Conservation (phyloP, 1,140 invertebrate species). For the Euwallacea similis region DNA sequence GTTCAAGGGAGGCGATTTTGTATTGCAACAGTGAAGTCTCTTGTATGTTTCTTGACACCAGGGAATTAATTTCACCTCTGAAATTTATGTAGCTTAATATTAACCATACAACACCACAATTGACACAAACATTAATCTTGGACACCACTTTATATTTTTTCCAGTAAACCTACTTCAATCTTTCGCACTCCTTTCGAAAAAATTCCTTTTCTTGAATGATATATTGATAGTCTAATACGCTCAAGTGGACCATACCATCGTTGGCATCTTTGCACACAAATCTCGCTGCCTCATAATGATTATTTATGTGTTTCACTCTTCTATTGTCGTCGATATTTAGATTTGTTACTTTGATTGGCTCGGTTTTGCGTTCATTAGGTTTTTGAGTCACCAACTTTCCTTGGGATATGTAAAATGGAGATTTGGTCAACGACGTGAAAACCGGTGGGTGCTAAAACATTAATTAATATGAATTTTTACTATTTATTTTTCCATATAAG, state of each 20-base stretch:
- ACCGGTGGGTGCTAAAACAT: conserved; percentile 82
- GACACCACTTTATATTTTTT: too few species aligned
- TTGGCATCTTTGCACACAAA: too few species aligned
- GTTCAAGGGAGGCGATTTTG: conserved; percentile 57
- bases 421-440: conserved; percentile 90
- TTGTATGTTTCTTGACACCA: conserved; percentile 55
- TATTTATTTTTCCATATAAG: too few species aligned
- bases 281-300: too few species aligned
- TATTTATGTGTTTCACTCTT: conserved; percentile 53
- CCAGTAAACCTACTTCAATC: conserved; percentile 62
- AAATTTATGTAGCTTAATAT: too few species aligned
- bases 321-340: conserved; percentile 70
- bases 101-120: too few species aligned
- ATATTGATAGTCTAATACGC: conserved; percentile 40
- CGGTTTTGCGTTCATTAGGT: conserved; percentile 64
- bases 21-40: conserved; percentile 55
- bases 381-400: conserved; percentile 83
- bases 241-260: conserved; percentile 20
- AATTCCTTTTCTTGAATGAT: conserved; percentile 68
- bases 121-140: too few species aligned
- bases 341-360: conserved; percentile 63
- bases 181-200: conserved; percentile 77
- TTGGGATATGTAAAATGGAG: conserved; percentile 90
- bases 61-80: conserved; percentile 58
- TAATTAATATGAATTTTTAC: too few species aligned